These are phyloP conservation scores for Orchesellides sinensis DNA, from an alignment of 2,888 invertebrate genomes.

Conservation along the genomic window DNA sequence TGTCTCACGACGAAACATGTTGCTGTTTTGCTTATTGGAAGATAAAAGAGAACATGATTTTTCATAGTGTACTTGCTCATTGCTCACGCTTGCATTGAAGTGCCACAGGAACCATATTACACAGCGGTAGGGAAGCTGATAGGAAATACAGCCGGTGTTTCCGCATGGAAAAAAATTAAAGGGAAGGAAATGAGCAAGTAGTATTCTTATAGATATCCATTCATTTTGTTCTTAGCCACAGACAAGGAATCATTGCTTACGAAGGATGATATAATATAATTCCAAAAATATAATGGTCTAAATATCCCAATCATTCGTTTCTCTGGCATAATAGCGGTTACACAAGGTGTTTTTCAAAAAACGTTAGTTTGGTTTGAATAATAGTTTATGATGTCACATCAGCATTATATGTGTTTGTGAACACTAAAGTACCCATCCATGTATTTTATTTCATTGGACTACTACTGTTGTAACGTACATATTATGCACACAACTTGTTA, in stretches of 20 bases:
- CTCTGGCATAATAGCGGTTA: conserved; percentile 34
- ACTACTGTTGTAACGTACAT: too few relatives aligned
- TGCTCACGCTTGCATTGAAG: conserved; percentile 30
- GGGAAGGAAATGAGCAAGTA: conserved; percentile 63
- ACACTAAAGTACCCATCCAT: neutral
- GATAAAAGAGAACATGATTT: neutral
- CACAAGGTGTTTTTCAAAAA: conserved; percentile 45
- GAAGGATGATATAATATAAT: conserved; percentile 23
- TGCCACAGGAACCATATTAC: conserved; percentile 24
- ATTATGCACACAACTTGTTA: neutral
- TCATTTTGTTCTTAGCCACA: conserved; percentile 41
- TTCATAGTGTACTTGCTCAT: conserved; percentile 14
- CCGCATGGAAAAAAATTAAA: conserved; percentile 51
- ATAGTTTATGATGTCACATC: neutral
- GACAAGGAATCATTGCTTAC: conserved; percentile 50
- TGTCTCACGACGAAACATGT: conserved; percentile 45
- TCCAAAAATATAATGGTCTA: neutral
- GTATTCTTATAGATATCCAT: conserved; percentile 22
- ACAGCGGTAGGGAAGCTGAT: conserved; percentile 33
- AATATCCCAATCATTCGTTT: conserved; percentile 18
- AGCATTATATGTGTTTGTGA: neutral
- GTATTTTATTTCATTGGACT: neutral
- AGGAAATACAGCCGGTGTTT: conserved; percentile 69
- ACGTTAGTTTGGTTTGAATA: neutral
- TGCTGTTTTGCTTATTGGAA: conserved; percentile 19